These are phyloP conservation scores for Etheostoma nigrum DNA, from an alignment of 2,797 vertebrate genomes.

Conservation along the genomic window DNA sequence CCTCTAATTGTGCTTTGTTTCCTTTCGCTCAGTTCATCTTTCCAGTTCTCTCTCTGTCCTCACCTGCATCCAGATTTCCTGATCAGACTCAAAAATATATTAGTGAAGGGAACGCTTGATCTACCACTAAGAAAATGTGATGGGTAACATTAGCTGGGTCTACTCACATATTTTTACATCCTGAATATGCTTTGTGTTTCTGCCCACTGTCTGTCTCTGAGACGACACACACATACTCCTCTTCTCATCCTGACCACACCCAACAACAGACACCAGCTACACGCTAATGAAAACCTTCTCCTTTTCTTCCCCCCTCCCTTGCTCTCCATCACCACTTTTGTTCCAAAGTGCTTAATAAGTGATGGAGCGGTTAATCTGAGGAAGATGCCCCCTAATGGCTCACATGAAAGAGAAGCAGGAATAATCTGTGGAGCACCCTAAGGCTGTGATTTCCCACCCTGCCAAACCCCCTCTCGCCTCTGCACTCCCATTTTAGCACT, in stretches of 20 bases:
- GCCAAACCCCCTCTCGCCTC: conserved; percentile 54
- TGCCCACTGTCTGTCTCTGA: background rate
- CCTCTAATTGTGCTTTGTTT: conserved; percentile 6
- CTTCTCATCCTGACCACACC: conserved; percentile 53
- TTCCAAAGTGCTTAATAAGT: conserved; percentile 77
- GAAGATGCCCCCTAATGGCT: conserved; percentile 52
- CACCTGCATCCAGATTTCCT: conserved; percentile 10
- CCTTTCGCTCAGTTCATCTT: conserved; percentile 1
- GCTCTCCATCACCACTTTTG: conserved; percentile 54
- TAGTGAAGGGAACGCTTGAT: background rate
- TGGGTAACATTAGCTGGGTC: conserved; percentile 14
- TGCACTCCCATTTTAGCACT: conserved; percentile 55
- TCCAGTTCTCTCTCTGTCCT: background rate
- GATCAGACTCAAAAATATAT: background rate
- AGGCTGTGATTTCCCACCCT: conserved; percentile 69
- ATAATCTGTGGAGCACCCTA: conserved; percentile 72
- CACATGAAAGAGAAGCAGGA: conserved; percentile 78
- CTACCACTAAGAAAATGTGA: background rate
- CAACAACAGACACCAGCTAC: conserved; percentile 32
- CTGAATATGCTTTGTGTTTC: conserved; percentile 32
- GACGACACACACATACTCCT: background rate
- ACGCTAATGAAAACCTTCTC: conserved; percentile 50
- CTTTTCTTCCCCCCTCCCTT: conserved; percentile 17
- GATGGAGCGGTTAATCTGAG: conserved; percentile 75
- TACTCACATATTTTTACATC: conserved; percentile 17